Evolutionary conservation across 2,797 vertebrate genomes (phyloP).

Genomic region (Chiloscyllium punctatum): DNA sequence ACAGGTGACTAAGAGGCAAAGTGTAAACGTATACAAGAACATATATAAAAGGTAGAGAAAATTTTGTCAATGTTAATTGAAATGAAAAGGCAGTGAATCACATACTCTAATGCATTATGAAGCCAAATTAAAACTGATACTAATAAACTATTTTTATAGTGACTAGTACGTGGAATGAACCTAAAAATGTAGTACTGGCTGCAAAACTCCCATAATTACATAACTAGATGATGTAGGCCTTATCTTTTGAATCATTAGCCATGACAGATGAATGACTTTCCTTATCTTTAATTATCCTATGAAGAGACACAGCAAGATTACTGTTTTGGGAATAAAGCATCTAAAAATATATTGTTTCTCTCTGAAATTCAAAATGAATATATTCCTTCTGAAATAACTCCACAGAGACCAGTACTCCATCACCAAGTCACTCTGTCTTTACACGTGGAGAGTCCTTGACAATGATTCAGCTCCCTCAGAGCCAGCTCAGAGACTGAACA

Average conservation of each 20-base stretch:
- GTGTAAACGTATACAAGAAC: neutral
- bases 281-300: neutral
- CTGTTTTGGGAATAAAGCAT: neutral
- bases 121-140: neutral
- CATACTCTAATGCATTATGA: too few relatives aligned
- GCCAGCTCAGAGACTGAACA: too few relatives aligned
- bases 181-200: neutral
- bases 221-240: neutral
- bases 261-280: neutral
- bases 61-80: neutral
- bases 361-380: neutral
- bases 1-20: neutral
- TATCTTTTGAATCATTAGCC: neutral
- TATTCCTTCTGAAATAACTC: neutral
- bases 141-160: neutral
- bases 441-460: too few relatives aligned
- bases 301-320: neutral
- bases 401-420: too few relatives aligned
- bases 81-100: too few relatives aligned
- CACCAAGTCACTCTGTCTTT: too few relatives aligned
- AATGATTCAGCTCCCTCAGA: too few relatives aligned
- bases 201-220: neutral
- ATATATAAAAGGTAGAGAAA: neutral
- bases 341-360: neutral
- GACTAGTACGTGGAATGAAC: neutral